These are phyloP conservation scores for Ypsolopha scabrella DNA, from an alignment of 2,888 invertebrate genomes.

Conservation along the genomic window DNA sequence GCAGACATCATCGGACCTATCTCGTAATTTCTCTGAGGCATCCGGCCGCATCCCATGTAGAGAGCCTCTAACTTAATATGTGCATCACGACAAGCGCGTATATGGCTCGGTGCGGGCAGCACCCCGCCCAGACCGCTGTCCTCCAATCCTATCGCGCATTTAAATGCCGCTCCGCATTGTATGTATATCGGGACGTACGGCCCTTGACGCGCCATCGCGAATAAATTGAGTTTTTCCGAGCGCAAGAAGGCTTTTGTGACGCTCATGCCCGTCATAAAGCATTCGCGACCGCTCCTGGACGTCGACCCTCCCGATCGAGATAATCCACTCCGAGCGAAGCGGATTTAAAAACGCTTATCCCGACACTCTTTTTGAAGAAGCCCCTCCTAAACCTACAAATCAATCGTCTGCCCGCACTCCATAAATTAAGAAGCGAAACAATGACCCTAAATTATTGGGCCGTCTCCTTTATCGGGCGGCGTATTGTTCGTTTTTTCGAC, in stretches of 20 bases:
- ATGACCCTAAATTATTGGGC: conserved; percentile 68
- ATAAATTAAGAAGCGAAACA: conserved; percentile 65
- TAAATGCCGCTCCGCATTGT: conserved; percentile 57
- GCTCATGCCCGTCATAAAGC: conserved; percentile 1
- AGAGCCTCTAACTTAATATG: conserved; percentile 65
- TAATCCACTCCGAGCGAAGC: conserved; percentile 19
- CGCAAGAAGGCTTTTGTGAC: not conserved
- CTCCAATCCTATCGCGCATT: conserved; percentile 64
- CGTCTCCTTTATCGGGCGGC: conserved; percentile 54
- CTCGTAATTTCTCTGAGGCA: conserved; percentile 42
- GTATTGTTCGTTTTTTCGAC: conserved; percentile 54
- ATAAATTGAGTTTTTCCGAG: conserved; percentile 51
- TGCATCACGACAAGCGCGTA: conserved; percentile 64
- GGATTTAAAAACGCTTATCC: conserved; percentile 47
- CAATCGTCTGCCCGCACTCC: conserved; percentile 63
- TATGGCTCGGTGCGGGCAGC: conserved; percentile 35
- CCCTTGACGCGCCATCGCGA: conserved; percentile 23
- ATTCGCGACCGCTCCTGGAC: not conserved
- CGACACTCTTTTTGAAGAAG: conserved; percentile 38
- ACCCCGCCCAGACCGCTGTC: conserved; percentile 45
- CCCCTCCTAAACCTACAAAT: conserved; percentile 59
- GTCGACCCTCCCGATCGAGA: conserved; percentile 7
- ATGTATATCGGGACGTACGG: conserved; percentile 53
- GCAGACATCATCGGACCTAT: conserved; percentile 48
- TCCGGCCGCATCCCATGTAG: conserved; percentile 50